Percentiles rank a stretch among this genome's conserved stretches.
Conservation (phyloP, 2,888 invertebrate genomes). For the Dusona sp. region DNA sequence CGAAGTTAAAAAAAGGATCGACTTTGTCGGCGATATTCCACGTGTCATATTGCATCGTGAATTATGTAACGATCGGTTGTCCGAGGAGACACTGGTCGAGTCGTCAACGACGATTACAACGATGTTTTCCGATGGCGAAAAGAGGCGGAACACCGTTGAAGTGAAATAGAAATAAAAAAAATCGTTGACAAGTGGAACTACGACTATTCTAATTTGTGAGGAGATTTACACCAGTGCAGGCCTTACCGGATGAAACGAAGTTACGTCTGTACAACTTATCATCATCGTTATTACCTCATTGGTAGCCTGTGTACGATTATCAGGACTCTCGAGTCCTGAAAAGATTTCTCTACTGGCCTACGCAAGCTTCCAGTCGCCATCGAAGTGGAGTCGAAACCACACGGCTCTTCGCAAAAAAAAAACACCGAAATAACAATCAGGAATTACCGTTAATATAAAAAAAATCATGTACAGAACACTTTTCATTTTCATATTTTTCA, state of each 20-base stretch:
- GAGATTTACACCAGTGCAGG: slow-evolving; percentile 23
- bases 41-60: slow-evolving; percentile 63
- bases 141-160: slow-evolving; percentile 35
- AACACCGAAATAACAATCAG: not conserved
- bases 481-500: slow-evolving; percentile 39
- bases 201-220: slow-evolving; percentile 22
- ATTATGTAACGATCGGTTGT: slow-evolving; percentile 65
- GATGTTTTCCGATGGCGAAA: slow-evolving; percentile 33
- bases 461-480: slow-evolving; percentile 50
- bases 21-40: slow-evolving; percentile 61
- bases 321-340: slow-evolving; percentile 38
- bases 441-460: not conserved
- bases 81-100: slow-evolving; percentile 41
- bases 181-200: slow-evolving; percentile 27
- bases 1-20: slow-evolving; percentile 22
- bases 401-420: not conserved
- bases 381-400: slow-evolving; percentile 15
- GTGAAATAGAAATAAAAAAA: slow-evolving; percentile 44
- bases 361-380: not conserved
- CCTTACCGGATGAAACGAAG: slow-evolving; percentile 29
- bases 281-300: slow-evolving; percentile 27
- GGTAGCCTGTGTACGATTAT: slow-evolving; percentile 2
- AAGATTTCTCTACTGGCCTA: not conserved
- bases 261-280: slow-evolving; percentile 49
- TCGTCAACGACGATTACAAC: slow-evolving; percentile 19